Evolutionary conservation across 2,888 invertebrate genomes (phyloP).

Genomic region (Plebejus melissa): DNA sequence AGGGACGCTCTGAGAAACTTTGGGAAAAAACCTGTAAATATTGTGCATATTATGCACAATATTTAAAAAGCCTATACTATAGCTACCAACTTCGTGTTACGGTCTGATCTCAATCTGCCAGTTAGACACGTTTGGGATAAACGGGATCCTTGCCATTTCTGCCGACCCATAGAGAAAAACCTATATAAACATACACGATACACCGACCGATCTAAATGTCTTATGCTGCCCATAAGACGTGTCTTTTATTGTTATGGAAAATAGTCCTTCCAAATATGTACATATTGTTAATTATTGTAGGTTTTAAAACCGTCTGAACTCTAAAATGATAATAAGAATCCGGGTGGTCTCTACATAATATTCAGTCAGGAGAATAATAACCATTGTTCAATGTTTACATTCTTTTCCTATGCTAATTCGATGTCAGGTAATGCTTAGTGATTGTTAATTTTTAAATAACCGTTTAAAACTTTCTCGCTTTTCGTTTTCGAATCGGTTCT

Average conservation of each 20-base stretch:
- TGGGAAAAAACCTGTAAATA: too few relatives aligned
- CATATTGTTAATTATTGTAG: not conserved
- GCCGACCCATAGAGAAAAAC: not conserved
- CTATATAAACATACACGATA: too few relatives aligned
- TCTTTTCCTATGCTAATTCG: not conserved
- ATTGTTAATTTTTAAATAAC: not conserved
- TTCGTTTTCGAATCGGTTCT: constrained; percentile 31
- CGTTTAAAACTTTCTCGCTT: constrained; percentile 31
- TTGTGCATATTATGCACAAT: too few relatives aligned
- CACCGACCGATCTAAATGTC: not conserved
- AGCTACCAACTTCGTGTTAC: too few relatives aligned
- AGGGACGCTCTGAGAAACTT: too few relatives aligned
- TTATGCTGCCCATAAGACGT: not conserved
- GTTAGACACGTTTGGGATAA: too few relatives aligned
- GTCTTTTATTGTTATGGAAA: not conserved
- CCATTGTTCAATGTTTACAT: not conserved
- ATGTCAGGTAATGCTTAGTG: constrained; percentile 4
- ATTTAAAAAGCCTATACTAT: too few relatives aligned
- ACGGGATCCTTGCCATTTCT: not conserved
- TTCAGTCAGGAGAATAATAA: not conserved
- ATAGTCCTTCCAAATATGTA: not conserved
- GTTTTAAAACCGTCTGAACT: not conserved
- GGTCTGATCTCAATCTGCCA: too few relatives aligned
- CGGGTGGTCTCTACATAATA: not conserved
- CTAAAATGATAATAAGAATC: not conserved